Percentiles rank a stretch among this genome's conserved stretches.
Conservation (phyloP, 2,113 vertebrate genomes). For the Coreoperca whiteheadi region DNA sequence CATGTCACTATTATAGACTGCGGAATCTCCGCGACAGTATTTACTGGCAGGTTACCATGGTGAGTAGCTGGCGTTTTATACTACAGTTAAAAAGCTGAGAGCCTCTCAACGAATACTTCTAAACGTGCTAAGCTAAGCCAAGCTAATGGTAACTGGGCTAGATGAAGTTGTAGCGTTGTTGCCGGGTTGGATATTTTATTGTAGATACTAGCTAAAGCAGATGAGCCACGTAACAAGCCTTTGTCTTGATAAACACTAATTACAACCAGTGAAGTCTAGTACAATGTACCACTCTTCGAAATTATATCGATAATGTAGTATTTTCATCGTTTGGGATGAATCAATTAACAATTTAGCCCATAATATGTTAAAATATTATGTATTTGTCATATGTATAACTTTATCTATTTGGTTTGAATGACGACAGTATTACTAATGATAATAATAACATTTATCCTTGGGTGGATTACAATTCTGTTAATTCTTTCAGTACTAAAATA, state of each 20-base stretch:
- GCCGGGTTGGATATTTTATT: neutral
- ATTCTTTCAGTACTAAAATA: neutral
- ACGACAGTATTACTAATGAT: neutral
- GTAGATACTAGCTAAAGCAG: neutral
- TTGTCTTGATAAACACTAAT: neutral
- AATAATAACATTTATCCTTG: neutral
- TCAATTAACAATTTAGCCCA: neutral
- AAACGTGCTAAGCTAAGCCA: conserved; percentile 48
- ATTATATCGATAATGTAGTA: neutral
- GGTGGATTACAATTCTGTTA: neutral
- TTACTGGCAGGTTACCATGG: conserved; percentile 48
- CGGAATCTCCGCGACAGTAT: neutral
- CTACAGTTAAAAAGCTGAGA: neutral
- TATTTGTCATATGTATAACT: neutral
- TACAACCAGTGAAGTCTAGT: too few species aligned
- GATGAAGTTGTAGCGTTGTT: neutral
- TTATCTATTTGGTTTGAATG: neutral
- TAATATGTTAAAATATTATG: too few species aligned
- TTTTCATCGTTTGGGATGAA: too few species aligned
- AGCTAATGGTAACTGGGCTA: conserved; percentile 29
- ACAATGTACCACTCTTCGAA: neutral
- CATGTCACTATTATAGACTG: conserved; percentile 22
- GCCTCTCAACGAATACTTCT: neutral
- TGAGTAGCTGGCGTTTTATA: conserved; percentile 28
- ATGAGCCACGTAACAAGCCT: neutral